Percentiles rank a stretch among this genome's conserved stretches.
These are phyloP conservation scores for Leptinotarsa juncta DNA, from an alignment of 2,888 invertebrate genomes.

Conservation along the genomic window DNA sequence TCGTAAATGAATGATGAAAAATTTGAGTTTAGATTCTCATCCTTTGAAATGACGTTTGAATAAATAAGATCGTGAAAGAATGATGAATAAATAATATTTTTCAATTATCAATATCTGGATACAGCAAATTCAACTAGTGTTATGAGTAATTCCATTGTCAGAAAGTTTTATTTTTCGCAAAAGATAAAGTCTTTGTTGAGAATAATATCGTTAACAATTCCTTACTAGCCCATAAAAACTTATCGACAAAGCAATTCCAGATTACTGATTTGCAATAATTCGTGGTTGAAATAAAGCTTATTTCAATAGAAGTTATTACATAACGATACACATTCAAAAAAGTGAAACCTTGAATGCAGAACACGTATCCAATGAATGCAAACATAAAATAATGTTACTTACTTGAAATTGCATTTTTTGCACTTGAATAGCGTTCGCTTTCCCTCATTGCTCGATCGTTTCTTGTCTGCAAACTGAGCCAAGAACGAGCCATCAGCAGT, in stretches of 20 bases:
- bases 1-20: too few relatives aligned
- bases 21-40: too few relatives aligned
- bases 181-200: constrained; percentile 33
- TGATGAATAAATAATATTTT: too few relatives aligned
- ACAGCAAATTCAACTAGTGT: not conserved
- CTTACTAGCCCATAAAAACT: constrained; percentile 33
- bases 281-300: constrained; percentile 36
- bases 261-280: constrained; percentile 37
- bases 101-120: too few relatives aligned
- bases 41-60: too few relatives aligned
- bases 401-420: constrained; percentile 90
- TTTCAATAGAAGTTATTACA: constrained; percentile 29
- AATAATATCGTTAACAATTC: constrained; percentile 28
- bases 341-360: constrained; percentile 29
- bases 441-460: constrained; percentile 68
- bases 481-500: constrained; percentile 70
- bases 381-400: constrained; percentile 58
- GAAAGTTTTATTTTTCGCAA: constrained; percentile 20
- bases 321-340: constrained; percentile 36
- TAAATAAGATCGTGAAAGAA: too few relatives aligned
- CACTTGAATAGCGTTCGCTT: constrained; percentile 89
- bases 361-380: constrained; percentile 19
- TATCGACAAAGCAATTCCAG: constrained; percentile 34
- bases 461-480: constrained; percentile 62
- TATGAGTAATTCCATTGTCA: constrained; percentile 7